A percentile compares a stretch with the other conserved stretches of the same genome.
Evolutionary conservation across 2,888 invertebrate genomes (phyloP).

Genomic region (Parnassius mnemosyne): DNA sequence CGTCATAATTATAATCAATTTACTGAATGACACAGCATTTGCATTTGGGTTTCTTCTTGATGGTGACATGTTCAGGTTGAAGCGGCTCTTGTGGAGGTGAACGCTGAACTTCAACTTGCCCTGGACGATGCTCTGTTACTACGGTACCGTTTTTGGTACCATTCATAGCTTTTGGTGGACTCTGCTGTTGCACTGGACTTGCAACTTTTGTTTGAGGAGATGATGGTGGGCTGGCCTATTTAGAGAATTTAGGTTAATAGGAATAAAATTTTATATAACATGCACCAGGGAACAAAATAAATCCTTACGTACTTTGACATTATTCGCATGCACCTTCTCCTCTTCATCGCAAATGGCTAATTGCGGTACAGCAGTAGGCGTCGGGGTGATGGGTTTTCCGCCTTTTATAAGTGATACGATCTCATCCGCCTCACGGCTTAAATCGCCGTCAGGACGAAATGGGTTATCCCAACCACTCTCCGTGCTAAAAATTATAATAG

Average conservation of each 20-base stretch:
- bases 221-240: slow-evolving; percentile 59
- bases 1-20: slow-evolving; percentile 37
- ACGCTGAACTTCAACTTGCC: slow-evolving; percentile 86
- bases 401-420: slow-evolving; percentile 97
- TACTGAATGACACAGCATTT: slow-evolving; percentile 97
- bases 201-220: slow-evolving; percentile 64
- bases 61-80: slow-evolving; percentile 94
- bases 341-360: slow-evolving; percentile 76
- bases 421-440: slow-evolving; percentile 97
- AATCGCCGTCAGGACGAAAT: slow-evolving; percentile 97
- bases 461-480: slow-evolving; percentile 99
- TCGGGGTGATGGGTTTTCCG: slow-evolving; percentile 91
- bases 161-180: slow-evolving; percentile 66
- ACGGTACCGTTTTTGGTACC: slow-evolving; percentile 73
- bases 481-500: slow-evolving; percentile 81
- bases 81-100: slow-evolving; percentile 88
- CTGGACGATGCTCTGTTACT: slow-evolving; percentile 61
- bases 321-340: slow-evolving; percentile 64
- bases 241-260: not conserved
- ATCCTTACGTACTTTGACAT: slow-evolving; percentile 57
- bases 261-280: not conserved
- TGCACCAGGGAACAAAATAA: not conserved
- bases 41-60: slow-evolving; percentile 97
- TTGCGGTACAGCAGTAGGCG: slow-evolving; percentile 80
- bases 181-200: slow-evolving; percentile 54